Evolutionary conservation across 2,888 invertebrate species (phyloP).

Genomic region (Drosophila nr. fundita): DNA sequence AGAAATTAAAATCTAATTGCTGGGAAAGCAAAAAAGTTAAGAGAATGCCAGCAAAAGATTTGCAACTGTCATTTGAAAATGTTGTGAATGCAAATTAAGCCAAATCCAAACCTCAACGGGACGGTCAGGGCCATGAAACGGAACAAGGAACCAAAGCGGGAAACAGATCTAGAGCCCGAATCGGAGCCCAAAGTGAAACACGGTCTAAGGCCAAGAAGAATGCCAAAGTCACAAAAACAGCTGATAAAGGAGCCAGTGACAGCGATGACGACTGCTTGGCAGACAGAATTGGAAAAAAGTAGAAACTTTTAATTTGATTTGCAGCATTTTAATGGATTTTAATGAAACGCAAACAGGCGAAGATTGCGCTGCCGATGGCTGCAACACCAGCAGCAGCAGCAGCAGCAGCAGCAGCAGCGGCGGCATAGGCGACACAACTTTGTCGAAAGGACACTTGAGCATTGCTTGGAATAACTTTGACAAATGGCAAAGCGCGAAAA

Average conservation of each 20-base stretch:
- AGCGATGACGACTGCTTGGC: constrained; percentile 57
- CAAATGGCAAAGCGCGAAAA: constrained; percentile 81
- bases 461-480: constrained; percentile 67
- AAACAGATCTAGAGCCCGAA: constrained; percentile 2
- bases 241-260: constrained; percentile 58
- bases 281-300: constrained; percentile 54
- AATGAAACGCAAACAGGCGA: constrained; percentile 81
- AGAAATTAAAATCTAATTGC: constrained; percentile 80
- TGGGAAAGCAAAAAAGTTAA: constrained; percentile 10
- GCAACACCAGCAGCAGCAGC: constrained; percentile 17
- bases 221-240: constrained; percentile 42
- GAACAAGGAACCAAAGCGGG: neutral
- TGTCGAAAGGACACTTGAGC: constrained; percentile 71
- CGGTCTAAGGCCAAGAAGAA: constrained; percentile 13
- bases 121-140: neutral
- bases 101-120: constrained; percentile 20
- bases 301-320: constrained; percentile 82
- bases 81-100: constrained; percentile 71
- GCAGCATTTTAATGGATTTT: constrained; percentile 82
- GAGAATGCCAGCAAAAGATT: constrained; percentile 45
- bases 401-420: constrained; percentile 7
- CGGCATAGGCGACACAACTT: constrained; percentile 41
- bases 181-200: constrained; percentile 1
- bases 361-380: constrained; percentile 36
- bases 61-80: constrained; percentile 73